phyloP scores from a whole-genome alignment of 1,140 invertebrate genomes.

The Eufriesea mexicana region DNA sequence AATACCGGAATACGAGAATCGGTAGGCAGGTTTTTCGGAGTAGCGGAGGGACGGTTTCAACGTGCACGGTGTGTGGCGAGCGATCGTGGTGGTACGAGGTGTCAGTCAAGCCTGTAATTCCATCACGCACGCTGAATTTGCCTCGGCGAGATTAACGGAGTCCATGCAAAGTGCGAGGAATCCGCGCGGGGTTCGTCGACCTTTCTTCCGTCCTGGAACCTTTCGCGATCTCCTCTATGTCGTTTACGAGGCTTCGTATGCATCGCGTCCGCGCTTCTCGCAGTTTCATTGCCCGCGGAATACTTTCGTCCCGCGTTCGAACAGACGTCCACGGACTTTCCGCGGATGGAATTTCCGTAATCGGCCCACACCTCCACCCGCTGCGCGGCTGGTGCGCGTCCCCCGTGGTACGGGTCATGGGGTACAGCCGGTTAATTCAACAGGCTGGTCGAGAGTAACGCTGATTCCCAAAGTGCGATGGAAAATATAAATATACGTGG shows the following conservation, averaged over 20 bases:
- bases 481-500: conserved; percentile 30
- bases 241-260: conserved; percentile 6
- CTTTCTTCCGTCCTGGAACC: conserved; percentile 11
- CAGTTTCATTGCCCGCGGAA: too few species aligned
- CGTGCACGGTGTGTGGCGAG: not conserved
- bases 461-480: not conserved
- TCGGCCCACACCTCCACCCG: too few species aligned
- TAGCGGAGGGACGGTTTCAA: not conserved
- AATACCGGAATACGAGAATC: not conserved
- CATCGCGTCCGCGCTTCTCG: too few species aligned
- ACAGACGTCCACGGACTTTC: too few species aligned
- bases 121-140: conserved; percentile 47
- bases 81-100: not conserved
- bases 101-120: conserved; percentile 45
- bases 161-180: conserved; percentile 24
- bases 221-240: conserved; percentile 2
- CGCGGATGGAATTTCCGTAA: too few species aligned
- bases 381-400: too few species aligned
- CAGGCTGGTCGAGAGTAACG: not conserved
- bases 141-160: conserved; percentile 36
- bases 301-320: too few species aligned
- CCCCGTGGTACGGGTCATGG: too few species aligned
- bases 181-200: conserved; percentile 20
- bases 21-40: not conserved
- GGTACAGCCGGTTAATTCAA: not conserved